Evolutionary conservation across 2,888 invertebrate species (phyloP), one percentile per base, ranked within the genome.

Genomic region (Zaprionus lineosus): DNA sequence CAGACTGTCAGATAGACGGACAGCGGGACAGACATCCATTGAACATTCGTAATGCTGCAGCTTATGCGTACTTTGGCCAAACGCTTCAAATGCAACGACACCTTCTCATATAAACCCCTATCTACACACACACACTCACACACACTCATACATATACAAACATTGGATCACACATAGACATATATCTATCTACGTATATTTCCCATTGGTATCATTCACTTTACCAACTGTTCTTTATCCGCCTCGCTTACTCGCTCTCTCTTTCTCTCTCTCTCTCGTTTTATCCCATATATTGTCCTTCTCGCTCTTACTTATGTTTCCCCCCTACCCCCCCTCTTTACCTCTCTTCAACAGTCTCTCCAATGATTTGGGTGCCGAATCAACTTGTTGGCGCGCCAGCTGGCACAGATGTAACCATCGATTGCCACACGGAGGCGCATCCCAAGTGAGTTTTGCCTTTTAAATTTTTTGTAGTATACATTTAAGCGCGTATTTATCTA

Each of bases 311-410:
- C n/a, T n/a, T n/a, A n/a, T n/a, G n/a, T n/a, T n/a, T 18, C 11
- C 12, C 16, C 29, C 43, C 36, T 58, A 91, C 1, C 21, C 91
- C 47, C 33, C 24, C 8, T 56, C 12, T 55, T n/a, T n/a, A n/a
- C n/a, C n/a, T n/a, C 46, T 53, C 29, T 44, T 24, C 19, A 52
- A 18, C 75, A 97, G 97, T 97, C 91, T 95, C 96, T 0, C 97
- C 97, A 43, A 96, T 97, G 95, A 96, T 97, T 88, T 97, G 96
- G 95, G 96, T 97, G 70, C 96, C 97, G 50, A 97, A 97, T 92
- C 97, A 97, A 91, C 92, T 97, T 90, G 96, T 97, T 64, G 97
- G 97, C 1, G 97, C 97, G 19, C 97, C 97, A 57, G 93, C 95
- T 56, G 96, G 96, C 64, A 96, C 96, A 40, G 96, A 97, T 91